These are phyloP conservation scores for Phylloscopus trochiloides DNA, from an alignment of 2,113 vertebrate species.

Conservation along the genomic window DNA sequence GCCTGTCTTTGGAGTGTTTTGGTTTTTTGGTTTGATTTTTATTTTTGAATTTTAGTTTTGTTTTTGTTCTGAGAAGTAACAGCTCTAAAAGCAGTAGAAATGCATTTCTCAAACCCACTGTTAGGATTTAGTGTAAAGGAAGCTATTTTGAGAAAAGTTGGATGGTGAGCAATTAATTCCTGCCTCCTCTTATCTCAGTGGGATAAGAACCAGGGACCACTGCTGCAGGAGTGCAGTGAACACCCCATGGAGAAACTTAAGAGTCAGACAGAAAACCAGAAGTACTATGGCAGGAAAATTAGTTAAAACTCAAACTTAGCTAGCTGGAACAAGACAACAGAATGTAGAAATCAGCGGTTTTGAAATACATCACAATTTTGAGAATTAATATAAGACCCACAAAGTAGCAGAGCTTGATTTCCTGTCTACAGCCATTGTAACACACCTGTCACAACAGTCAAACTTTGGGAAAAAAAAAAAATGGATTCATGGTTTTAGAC, in stretches of 20 bases:
- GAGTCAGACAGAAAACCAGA: not conserved
- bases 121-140: not conserved
- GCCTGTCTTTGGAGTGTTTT: not conserved
- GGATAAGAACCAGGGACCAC: not conserved
- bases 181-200: not conserved
- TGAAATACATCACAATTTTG: rapidly evolving
- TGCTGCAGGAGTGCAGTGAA: not conserved
- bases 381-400: not conserved
- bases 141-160: not conserved
- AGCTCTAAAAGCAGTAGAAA: not conserved
- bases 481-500: not conserved
- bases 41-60: not conserved
- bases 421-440: not conserved
- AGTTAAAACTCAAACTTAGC: not conserved
- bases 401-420: not conserved
- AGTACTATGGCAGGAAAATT: not conserved
- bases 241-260: not conserved
- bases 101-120: not conserved
- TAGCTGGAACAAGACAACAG: not conserved
- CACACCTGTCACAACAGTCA: not conserved
- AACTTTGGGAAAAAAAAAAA: not conserved
- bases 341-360: not conserved
- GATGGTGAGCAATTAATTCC: not conserved
- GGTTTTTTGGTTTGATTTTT: not conserved
- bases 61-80: not conserved